Conservation (phyloP, 2,888 invertebrate genomes). For the Laothoe populi region DNA sequence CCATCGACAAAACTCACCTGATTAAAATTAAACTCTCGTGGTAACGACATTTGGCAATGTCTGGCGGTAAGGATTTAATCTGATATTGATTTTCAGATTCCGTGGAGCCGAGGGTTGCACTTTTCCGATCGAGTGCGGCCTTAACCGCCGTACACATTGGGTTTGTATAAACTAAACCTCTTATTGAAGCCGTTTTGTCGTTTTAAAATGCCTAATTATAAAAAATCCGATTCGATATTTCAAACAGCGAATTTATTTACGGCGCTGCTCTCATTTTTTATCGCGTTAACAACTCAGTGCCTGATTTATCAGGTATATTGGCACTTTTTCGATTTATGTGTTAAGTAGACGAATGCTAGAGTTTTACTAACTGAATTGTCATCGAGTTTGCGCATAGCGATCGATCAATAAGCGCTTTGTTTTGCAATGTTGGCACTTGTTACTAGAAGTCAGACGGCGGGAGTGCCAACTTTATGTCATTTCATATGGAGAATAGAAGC, state of each 20-base stretch:
- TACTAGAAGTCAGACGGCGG: background rate
- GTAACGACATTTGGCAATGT: slow-evolving; percentile 84
- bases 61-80: slow-evolving; percentile 67
- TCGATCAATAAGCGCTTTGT: background rate
- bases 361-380: background rate
- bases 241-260: background rate
- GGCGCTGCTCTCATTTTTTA: slow-evolving; percentile 7
- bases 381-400: background rate
- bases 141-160: slow-evolving; percentile 73
- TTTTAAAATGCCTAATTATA: slow-evolving; percentile 38
- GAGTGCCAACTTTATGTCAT: background rate
- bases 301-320: background rate
- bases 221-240: background rate
- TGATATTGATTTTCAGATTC: slow-evolving; percentile 75
- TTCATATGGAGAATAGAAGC: background rate
- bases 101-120: slow-evolving; percentile 63
- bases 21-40: slow-evolving; percentile 85
- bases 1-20: no score
- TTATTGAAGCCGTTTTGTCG: slow-evolving; percentile 67
- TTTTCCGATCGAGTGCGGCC: slow-evolving; percentile 58
- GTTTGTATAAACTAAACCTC: slow-evolving; percentile 51
- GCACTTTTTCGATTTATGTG: background rate
- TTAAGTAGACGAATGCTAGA: background rate
- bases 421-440: background rate
- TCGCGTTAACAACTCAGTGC: background rate